phyloP scores from a whole-genome alignment of 2,113 vertebrate genomes.

The Cyanoramphus novaezelandiae region DNA sequence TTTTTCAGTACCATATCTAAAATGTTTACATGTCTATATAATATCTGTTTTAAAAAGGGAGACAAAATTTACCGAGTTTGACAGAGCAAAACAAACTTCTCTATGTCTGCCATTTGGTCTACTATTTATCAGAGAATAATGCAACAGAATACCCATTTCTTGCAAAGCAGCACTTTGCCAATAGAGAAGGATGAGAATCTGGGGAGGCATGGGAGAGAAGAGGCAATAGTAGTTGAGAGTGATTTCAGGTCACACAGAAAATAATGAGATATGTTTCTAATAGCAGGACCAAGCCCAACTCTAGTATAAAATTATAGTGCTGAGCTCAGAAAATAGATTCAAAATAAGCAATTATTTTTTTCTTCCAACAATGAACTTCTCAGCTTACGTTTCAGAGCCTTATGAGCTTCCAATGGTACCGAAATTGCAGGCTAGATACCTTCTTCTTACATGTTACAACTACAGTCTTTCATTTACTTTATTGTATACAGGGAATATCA shows the following conservation, averaged over 20 bases:
- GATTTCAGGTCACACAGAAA: not conserved
- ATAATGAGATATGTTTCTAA: not conserved
- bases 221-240: not conserved
- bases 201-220: not conserved
- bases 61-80: not conserved
- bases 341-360: not conserved
- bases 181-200: not conserved
- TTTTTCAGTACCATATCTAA: not conserved
- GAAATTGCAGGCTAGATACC: not conserved
- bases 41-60: not conserved
- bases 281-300: not conserved
- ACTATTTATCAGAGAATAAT: not conserved
- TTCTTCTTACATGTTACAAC: not conserved
- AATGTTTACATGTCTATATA: not conserved
- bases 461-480: not conserved
- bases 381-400: not conserved
- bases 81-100: not conserved
- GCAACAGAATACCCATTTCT: not conserved
- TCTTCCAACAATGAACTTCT: not conserved
- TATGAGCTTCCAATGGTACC: not conserved
- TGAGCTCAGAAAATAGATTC: not conserved
- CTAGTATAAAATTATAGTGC: not conserved
- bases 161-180: not conserved
- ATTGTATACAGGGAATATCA: slow-evolving; percentile 70
- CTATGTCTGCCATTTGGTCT: not conserved